A percentile compares a stretch with the other conserved stretches of the same genome.
These are phyloP conservation scores for Chlorospingus flavigularis DNA, from an alignment of 2,797 vertebrate genomes.

Conservation along the genomic window DNA sequence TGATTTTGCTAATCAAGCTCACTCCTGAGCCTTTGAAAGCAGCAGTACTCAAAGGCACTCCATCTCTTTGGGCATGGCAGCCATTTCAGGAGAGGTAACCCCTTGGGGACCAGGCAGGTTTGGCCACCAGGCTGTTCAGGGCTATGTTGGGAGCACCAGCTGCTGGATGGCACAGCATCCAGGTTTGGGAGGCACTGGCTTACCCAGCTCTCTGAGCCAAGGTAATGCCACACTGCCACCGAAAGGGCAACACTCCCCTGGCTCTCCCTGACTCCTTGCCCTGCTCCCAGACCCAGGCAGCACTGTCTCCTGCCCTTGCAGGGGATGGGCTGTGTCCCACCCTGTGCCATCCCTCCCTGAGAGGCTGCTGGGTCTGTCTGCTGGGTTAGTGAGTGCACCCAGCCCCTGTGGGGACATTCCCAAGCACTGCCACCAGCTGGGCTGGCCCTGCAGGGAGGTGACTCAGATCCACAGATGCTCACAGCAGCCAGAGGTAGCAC, in stretches of 20 bases:
- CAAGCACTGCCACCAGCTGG: not conserved
- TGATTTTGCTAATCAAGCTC: slow-evolving; percentile 51
- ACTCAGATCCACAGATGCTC: not conserved
- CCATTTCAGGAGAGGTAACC: not conserved
- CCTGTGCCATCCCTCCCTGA: not conserved
- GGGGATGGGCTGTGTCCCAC: not conserved
- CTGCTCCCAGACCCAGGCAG: not conserved
- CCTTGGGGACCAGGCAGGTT: not conserved
- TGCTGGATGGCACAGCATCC: not conserved
- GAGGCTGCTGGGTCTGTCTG: not conserved
- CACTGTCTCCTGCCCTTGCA: not conserved
- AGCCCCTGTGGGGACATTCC: not conserved
- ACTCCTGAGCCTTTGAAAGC: slow-evolving; percentile 19
- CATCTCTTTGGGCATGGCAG: not conserved
- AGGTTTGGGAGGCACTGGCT: fast-evolving
- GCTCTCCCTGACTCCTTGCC: not conserved
- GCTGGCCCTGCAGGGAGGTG: not conserved
- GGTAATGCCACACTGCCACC: slow-evolving; percentile 55
- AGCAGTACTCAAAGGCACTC: not conserved
- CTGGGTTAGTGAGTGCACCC: not conserved
- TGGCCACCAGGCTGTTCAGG: not conserved
- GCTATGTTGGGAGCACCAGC: not conserved
- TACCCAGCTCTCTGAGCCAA: not conserved
- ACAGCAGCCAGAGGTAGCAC: fast-evolving
- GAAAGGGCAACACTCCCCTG: slow-evolving; percentile 1